A percentile compares a stretch with the other conserved stretches of the same genome.
Conservation (phyloP, 2,797 vertebrate genomes). For the Microctenopoma lineatum region DNA sequence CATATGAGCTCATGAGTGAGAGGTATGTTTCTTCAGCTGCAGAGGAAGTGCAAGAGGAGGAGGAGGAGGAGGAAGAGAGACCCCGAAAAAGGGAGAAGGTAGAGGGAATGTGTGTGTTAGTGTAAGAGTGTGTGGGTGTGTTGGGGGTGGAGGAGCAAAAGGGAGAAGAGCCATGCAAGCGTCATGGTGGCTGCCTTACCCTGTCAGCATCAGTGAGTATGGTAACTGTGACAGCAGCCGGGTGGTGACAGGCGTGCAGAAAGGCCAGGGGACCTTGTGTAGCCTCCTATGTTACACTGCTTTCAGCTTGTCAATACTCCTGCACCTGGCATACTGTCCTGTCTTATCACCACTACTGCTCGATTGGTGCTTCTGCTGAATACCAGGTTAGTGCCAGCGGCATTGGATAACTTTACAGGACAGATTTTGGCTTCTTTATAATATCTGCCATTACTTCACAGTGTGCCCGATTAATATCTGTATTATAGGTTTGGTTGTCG, state of each 20-base stretch:
- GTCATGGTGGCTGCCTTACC: constrained; percentile 74
- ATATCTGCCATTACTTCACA: constrained; percentile 28
- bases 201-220: constrained; percentile 73
- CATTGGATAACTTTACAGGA: constrained; percentile 54
- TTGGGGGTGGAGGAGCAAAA: constrained; percentile 61
- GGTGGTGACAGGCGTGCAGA: constrained; percentile 78
- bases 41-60: constrained; percentile 41
- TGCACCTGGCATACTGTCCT: constrained; percentile 79
- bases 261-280: constrained; percentile 79
- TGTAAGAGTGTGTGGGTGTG: constrained; percentile 19
- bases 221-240: constrained; percentile 73
- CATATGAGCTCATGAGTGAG: constrained; percentile 66
- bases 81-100: constrained; percentile 38
- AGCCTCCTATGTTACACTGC: constrained; percentile 74
- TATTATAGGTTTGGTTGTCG: constrained; percentile 12
- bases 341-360: constrained; percentile 71
- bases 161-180: constrained; percentile 67
- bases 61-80: constrained; percentile 25
- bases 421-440: constrained; percentile 45
- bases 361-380: constrained; percentile 61
- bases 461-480: constrained; percentile 37
- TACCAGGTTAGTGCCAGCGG: constrained; percentile 49
- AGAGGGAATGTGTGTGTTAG: constrained; percentile 13
- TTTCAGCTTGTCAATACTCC: constrained; percentile 73
- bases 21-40: constrained; percentile 63